A percentile compares a stretch with the other conserved stretches of the same genome.
Conservation (phyloP, 2,797 vertebrate species). For the Anguilla pacifica region DNA sequence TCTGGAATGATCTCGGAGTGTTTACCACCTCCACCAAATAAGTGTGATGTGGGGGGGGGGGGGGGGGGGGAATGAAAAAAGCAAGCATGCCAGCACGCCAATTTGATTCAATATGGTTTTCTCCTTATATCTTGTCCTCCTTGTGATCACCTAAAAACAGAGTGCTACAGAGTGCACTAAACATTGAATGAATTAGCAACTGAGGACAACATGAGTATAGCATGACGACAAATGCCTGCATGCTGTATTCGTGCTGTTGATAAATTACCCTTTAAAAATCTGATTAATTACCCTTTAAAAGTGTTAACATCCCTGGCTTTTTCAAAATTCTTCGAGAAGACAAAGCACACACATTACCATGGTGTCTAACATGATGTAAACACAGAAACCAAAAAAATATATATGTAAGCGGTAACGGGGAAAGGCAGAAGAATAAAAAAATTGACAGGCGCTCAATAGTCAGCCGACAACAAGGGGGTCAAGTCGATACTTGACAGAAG, state of each 20-base stretch:
- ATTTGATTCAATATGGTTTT: neutral
- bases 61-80: too few species aligned
- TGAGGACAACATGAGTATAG: neutral
- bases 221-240: neutral
- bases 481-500: too few species aligned
- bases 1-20: too few species aligned
- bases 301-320: neutral
- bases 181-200: neutral
- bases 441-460: too few species aligned
- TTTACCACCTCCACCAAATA: too few species aligned
- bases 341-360: neutral
- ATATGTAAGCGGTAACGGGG: neutral
- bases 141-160: neutral
- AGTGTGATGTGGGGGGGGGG: neutral
- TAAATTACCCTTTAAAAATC: neutral
- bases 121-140: too few species aligned
- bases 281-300: neutral
- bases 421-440: neutral
- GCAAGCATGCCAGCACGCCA: neutral
- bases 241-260: neutral
- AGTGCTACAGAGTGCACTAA: neutral
- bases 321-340: neutral
- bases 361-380: neutral
- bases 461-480: too few species aligned
- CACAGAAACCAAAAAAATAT: conserved; percentile 28